Evolutionary conservation across 2,888 invertebrate species (phyloP).

Genomic region (Drosophila pseudotakahashii): DNA sequence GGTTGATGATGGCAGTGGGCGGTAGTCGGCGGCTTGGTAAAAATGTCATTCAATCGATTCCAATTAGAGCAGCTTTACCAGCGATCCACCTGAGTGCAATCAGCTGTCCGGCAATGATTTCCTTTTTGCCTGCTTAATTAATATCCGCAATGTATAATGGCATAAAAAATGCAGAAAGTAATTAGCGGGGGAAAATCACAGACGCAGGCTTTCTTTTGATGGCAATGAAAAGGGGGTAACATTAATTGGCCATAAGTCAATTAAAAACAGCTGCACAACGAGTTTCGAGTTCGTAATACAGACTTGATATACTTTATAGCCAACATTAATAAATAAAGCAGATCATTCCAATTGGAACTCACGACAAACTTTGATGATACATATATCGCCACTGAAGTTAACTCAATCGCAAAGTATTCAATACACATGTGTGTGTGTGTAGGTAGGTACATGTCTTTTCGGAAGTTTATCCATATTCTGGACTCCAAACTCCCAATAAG

Average conservation of each 20-base stretch:
- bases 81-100: slow-evolving; percentile 8
- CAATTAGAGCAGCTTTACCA: slow-evolving; percentile 51
- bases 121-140: slow-evolving; percentile 7
- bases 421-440: slow-evolving; percentile 2
- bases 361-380: slow-evolving; percentile 1
- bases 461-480: neutral
- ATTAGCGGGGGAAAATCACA: neutral
- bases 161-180: neutral
- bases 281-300: too few species aligned
- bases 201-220: neutral
- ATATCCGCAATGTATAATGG: neutral
- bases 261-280: neutral
- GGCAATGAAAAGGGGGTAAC: neutral
- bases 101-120: slow-evolving; percentile 1
- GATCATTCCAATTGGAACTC: neutral
- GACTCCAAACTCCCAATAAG: too few species aligned
- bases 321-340: neutral
- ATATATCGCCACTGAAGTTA: slow-evolving; percentile 2
- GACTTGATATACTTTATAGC: too few species aligned
- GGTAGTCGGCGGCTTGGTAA: neutral
- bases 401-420: slow-evolving; percentile 24
- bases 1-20: neutral
- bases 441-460: neutral
- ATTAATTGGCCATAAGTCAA: neutral
- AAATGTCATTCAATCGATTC: slow-evolving; percentile 41